Evolutionary conservation across 2,888 invertebrate species (phyloP), one percentile per base, ranked within the genome.

Genomic region (Trichogramma dendrolimi): DNA sequence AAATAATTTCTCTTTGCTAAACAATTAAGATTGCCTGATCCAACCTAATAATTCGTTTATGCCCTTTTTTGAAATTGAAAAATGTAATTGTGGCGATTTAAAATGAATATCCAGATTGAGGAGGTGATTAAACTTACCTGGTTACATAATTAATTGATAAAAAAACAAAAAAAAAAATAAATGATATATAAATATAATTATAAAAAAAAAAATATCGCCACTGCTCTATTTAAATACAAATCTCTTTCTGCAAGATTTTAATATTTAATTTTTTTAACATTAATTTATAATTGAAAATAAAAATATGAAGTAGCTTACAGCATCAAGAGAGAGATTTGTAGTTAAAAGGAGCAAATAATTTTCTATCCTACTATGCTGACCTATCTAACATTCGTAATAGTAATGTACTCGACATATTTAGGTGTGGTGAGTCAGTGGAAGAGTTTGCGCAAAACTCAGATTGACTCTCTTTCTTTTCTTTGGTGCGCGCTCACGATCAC

Each of bases 401-500:
- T 69, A 69, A 71, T 72, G 71, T 74, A 74, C 75, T 77, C 75
- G 72, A 73, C 67, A 73, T 71, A 42, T 58, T 63, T 71, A 75
- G 73, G 72, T 71, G 72, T 72, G 61, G 11, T 72, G 72, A 73
- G 70, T 72, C 72, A 73, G 74, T 71, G 65, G 73, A 73, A 75
- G 76, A 75, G 75, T 75, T 77, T 72, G 66, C 68, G 67, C 67
- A 69, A 78, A 78, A 77, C 77, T 77, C 77, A 70, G 74, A 75
- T 77, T 74, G 73, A 71, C 74, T 76, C 78, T 76, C 77, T 77
- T 77, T 79, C 76, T 75, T 78, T 27, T 78, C 74, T 75, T 78
- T 78, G 78, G 78, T 61, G 62, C 74, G 74, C 75, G 76, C 75
- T 72, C 79, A 78, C 76, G 78, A 77, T 78, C 78, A 75, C 78